Evolutionary conservation across 2,888 invertebrate genomes (phyloP).

Genomic region (Endotricha flammealis): DNA sequence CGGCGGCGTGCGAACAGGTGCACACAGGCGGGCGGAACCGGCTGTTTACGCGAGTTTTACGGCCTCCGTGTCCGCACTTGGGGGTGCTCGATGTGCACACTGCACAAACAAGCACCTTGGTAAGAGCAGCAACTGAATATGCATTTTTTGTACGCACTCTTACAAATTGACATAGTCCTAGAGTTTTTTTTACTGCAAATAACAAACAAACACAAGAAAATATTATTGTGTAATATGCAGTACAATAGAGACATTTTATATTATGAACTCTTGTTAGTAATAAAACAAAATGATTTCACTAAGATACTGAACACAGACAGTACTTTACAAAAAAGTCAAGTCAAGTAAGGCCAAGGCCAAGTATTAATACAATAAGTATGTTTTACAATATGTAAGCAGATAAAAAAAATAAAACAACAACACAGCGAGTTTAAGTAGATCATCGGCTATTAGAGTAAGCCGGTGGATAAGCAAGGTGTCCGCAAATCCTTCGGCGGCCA

Average conservation of each 20-base stretch:
- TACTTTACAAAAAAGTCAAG: too few relatives aligned
- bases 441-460: conserved; percentile 16
- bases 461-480: conserved; percentile 48
- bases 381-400: background rate
- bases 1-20: conserved; percentile 41
- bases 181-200: too few relatives aligned
- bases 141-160: too few relatives aligned
- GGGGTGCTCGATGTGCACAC: background rate
- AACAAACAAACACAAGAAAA: too few relatives aligned
- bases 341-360: too few relatives aligned
- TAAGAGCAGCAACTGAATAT: background rate
- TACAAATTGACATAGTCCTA: too few relatives aligned
- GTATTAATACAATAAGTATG: background rate
- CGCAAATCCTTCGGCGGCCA: conserved; percentile 36
- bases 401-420: background rate
- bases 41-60: conserved; percentile 58
- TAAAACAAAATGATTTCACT: too few relatives aligned
- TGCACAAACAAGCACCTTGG: conserved; percentile 10
- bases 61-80: too few relatives aligned
- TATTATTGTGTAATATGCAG: too few relatives aligned
- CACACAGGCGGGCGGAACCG: conserved; percentile 59
- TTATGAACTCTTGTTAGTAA: too few relatives aligned
- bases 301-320: background rate
- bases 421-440: background rate
- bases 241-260: too few relatives aligned